These are phyloP conservation scores for Paracentrotus lividus DNA, from an alignment of 53 echinoderm and acorn worm genomes.

Conservation along the genomic window DNA sequence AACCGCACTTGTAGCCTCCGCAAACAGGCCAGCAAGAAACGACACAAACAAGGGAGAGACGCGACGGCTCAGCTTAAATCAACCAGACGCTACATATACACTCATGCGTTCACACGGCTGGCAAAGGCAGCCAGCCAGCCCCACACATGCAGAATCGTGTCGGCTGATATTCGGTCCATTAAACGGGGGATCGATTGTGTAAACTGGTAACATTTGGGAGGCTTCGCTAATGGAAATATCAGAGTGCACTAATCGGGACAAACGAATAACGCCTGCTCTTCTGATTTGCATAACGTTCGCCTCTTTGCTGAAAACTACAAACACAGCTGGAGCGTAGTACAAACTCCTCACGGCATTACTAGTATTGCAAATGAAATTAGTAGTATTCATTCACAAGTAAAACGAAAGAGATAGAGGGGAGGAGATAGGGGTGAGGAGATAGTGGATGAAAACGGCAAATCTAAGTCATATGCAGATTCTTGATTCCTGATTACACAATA, in stretches of 20 bases:
- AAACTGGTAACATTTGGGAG: conserved; percentile 5
- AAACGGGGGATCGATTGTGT: conserved; percentile 26
- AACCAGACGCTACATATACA: background rate
- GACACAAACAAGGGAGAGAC: conserved; percentile 19
- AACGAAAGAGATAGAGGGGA: background rate
- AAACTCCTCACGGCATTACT: conserved; percentile 1
- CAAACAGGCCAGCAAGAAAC: conserved; percentile 40
- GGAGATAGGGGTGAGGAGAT: background rate
- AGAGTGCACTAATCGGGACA: background rate
- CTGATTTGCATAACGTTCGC: conserved; percentile 51
- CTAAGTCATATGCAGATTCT: background rate
- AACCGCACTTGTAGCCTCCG: conserved; percentile 34
- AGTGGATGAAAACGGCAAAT: background rate
- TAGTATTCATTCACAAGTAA: background rate
- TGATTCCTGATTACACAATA: too few species aligned
- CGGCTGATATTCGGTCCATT: background rate
- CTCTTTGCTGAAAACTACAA: background rate
- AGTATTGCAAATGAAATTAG: conserved; percentile 42
- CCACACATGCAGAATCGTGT: background rate
- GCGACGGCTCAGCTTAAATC: background rate
- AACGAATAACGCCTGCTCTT: background rate
- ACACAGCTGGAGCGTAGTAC: conserved; percentile 31
- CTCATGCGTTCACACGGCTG: background rate
- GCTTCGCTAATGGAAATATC: conserved; percentile 31
- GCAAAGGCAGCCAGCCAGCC: background rate